phyloP scores from a whole-genome alignment of 2,113 vertebrate species.

The Anhinga anhinga region DNA sequence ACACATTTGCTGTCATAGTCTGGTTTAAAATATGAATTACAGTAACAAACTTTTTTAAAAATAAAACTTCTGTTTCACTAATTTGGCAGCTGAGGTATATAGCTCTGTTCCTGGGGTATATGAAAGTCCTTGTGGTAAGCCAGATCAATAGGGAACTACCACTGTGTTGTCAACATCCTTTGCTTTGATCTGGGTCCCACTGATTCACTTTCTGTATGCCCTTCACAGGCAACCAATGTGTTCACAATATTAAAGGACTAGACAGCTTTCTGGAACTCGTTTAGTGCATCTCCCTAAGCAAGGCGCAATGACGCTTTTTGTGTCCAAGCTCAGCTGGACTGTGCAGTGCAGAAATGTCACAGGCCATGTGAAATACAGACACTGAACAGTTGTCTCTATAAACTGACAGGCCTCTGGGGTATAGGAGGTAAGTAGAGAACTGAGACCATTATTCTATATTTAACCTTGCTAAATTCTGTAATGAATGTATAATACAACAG shows the following conservation, averaged over 20 bases:
- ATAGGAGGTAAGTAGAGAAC: not conserved
- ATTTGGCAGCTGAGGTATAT: not conserved
- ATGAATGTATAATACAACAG: not conserved
- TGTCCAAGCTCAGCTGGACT: not conserved
- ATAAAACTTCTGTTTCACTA: not conserved
- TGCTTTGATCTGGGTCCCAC: not conserved
- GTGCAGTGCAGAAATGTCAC: not conserved
- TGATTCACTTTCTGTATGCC: not conserved
- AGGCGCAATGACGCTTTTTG: accelerated
- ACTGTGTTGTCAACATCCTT: not conserved
- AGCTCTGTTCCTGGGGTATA: not conserved
- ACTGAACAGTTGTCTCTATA: not conserved
- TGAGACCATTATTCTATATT: accelerated
- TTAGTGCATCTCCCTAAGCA: not conserved
- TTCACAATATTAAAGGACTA: not conserved
- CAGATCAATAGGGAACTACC: not conserved
- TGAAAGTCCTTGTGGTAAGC: not conserved
- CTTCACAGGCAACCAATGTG: not conserved
- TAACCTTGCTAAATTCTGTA: not conserved
- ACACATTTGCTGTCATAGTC: not conserved
- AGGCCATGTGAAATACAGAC: not conserved
- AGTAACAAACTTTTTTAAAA: not conserved
- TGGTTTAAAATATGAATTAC: not conserved
- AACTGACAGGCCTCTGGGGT: not conserved
- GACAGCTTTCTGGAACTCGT: not conserved